Evolutionary conservation across 2,113 vertebrate genomes (phyloP), one percentile per base, ranked within the genome.

Genomic region (Hydrolagus affinis): DNA sequence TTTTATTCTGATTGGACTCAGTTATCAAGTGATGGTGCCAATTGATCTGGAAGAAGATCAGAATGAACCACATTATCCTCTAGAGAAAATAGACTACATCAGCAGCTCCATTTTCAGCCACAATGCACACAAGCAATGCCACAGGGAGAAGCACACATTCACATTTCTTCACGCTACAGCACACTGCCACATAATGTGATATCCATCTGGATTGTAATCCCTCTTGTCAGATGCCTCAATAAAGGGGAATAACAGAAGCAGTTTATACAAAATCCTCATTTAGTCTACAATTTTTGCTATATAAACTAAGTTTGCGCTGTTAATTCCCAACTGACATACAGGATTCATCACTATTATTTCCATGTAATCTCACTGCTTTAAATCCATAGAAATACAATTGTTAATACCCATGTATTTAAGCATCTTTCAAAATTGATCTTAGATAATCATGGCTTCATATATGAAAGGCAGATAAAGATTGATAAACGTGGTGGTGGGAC

Each of bases 1-100:
- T 73, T 25, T 73, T 73, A 73, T 30, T 73, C 71, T 32, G 71
- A 73, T 30, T 28, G 25, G 70, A 73, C 25, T 73, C 71, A 73
- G 71, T 30, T n/a, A 71, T 28, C 70, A 28, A 71, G 23, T 25
- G 70, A 71, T 8, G 25, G 15, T 73, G 71, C 71, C 71, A 73
- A 73, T 30, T 73, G 28, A 73, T 73, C 3, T 28, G 30, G 71
- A 71, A 25, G 70, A 28, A 19, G 14, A 73, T 12, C 25, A 73
- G 28, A 14, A 73, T n/a, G n/a, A 25, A 23, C 44, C 44, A 44
- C 21, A 70, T 70, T 70, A 70, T 70, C 70, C 21, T 70, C 71
- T 15, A 11, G 28, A 30, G 70, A 70, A 17, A 30, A 28, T 12
- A 30, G 71, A 25, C 71, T 7, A 30, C 25, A 14, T 73, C 23